Evolutionary conservation across 2,113 vertebrate genomes (phyloP).

Genomic region (Platysternon megacephalum): DNA sequence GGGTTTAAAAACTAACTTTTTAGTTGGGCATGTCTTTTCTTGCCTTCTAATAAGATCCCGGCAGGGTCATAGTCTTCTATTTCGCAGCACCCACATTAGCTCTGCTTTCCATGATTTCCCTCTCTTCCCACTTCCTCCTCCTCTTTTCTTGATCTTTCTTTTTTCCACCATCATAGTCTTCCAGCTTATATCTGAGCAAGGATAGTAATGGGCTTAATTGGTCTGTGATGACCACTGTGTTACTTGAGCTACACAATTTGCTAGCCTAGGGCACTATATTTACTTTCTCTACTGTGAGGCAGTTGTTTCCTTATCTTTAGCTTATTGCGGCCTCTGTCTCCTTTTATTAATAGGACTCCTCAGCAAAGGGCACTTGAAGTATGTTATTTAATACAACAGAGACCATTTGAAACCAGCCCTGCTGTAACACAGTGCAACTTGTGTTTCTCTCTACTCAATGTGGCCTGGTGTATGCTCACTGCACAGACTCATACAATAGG

Average conservation of each 20-base stretch:
- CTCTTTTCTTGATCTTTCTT: neutral
- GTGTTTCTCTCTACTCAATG: neutral
- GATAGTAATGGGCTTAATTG: neutral
- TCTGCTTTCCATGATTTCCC: neutral
- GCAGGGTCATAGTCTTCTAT: neutral
- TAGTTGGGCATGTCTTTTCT: neutral
- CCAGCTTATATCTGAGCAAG: neutral
- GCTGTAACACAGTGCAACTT: neutral
- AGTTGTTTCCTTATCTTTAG: neutral
- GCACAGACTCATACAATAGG: neutral
- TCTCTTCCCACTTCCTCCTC: neutral
- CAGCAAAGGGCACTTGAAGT: conserved; percentile 3
- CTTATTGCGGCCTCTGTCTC: conserved; percentile 1
- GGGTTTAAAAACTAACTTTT: neutral
- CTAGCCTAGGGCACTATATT: neutral
- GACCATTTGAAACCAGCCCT: accelerated
- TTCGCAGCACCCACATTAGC: neutral
- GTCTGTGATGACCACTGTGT: neutral
- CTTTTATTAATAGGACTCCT: conserved; percentile 22
- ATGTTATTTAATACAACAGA: neutral
- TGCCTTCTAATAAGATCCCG: neutral
- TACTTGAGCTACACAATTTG: neutral
- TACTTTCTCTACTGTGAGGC: conserved; percentile 28
- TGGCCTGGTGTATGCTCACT: neutral
- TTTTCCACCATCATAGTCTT: neutral